Percentiles rank a stretch among this genome's conserved stretches.
Conservation (phyloP, 2,888 invertebrate species). For the Parapristionchus giblindavisi region DNA sequence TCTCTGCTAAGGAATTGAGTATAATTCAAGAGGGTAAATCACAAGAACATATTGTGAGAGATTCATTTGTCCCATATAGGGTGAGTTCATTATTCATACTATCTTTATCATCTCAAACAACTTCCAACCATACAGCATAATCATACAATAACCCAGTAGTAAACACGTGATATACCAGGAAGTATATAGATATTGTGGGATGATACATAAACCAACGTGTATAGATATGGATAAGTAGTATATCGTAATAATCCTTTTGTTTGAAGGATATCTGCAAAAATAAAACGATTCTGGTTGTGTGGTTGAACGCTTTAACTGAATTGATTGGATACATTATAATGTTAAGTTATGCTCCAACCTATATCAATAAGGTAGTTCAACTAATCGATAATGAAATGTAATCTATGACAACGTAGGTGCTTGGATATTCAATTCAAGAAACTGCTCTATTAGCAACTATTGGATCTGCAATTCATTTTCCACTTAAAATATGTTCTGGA, state of each 20-base stretch:
- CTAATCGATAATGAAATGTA: neutral
- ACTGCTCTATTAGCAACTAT: constrained; percentile 30
- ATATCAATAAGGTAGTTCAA: constrained; percentile 42
- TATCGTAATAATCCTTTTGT: no score
- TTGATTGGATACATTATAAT: constrained; percentile 46
- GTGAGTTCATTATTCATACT: constrained; percentile 37
- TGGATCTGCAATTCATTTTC: constrained; percentile 37
- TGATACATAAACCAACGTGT: neutral
- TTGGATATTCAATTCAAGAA: constrained; percentile 14
- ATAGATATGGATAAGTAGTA: neutral
- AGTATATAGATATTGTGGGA: neutral
- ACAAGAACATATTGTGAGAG: constrained; percentile 59
- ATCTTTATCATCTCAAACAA: neutral
- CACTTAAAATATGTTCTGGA: constrained; percentile 25
- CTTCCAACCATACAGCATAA: neutral
- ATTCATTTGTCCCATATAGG: constrained; percentile 63
- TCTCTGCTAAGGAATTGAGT: constrained; percentile 51
- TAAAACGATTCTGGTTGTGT: constrained; percentile 45
- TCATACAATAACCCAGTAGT: no score
- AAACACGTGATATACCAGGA: no score
- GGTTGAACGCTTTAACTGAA: constrained; percentile 48
- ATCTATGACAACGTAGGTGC: neutral
- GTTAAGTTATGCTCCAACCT: constrained; percentile 45
- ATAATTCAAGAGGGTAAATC: constrained; percentile 61
- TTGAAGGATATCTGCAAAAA: constrained; percentile 60